These are phyloP conservation scores for Tapirus terrestris DNA, from an alignment of 2,113 vertebrate species.

Conservation along the genomic window DNA sequence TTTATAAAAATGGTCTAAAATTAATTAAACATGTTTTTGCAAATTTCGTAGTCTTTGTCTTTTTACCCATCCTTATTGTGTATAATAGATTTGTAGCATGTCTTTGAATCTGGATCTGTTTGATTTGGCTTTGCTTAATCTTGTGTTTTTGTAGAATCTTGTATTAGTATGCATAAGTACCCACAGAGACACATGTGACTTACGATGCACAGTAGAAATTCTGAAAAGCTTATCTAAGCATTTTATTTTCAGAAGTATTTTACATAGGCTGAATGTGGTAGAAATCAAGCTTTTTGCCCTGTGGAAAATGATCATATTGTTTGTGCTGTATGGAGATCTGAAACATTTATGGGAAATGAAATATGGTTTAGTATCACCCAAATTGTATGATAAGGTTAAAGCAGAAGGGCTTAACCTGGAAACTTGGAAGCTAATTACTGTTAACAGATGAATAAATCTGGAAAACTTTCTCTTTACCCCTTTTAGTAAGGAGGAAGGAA, in stretches of 20 bases:
- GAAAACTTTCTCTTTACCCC: conserved; percentile 13
- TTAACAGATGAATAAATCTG: not conserved
- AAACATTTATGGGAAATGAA: conserved; percentile 48
- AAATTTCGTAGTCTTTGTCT: conserved; percentile 14
- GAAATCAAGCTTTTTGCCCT: not conserved
- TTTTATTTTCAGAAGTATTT: conserved; percentile 50
- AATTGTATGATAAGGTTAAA: conserved; percentile 35
- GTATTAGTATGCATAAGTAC: not conserved
- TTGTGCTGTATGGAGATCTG: not conserved
- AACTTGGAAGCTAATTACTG: conserved; percentile 4
- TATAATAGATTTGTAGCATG: not conserved
- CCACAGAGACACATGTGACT: not conserved
- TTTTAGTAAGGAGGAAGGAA: conserved; percentile 13
- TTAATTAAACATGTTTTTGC: not conserved
- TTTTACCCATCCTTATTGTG: not conserved
- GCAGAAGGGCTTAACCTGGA: not conserved
- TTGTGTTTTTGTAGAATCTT: conserved; percentile 31
- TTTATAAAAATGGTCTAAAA: conserved; percentile 39
- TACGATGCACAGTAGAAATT: conserved; percentile 39
- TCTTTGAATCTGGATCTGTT: not conserved
- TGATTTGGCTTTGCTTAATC: conserved; percentile 39
- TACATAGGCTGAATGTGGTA: not conserved
- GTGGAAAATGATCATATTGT: conserved; percentile 6
- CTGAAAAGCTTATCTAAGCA: conserved; percentile 27
- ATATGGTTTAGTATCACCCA: not conserved